Evolutionary conservation across 2,888 invertebrate species (phyloP), one percentile per base, ranked within the genome.

Genomic region (Carabus problematicus): DNA sequence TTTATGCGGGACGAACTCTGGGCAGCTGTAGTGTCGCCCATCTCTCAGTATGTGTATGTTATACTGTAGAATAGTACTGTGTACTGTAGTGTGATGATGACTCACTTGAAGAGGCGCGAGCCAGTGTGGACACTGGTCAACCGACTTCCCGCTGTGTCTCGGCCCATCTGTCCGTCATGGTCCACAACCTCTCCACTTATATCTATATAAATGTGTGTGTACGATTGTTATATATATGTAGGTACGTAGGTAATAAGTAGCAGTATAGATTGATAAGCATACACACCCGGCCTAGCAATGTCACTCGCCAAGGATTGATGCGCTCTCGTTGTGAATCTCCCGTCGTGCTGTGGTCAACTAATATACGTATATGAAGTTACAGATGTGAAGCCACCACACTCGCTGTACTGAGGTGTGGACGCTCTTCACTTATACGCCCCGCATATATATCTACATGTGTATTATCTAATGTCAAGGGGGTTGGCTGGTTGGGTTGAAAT

Each of bases 51-150:
- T 29, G 29, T 29, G 3, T 29, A 29, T 29, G 29, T 29, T 29
- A 6, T 29, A 29, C 29, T 29, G 29, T 29, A 29, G 29, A 29
- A 6, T 29, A 29, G 29, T 29, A 29, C 29, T 29, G 29, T 29
- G 29, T 29, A 29, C 42, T 12, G 16, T 58, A 41, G 42, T 43
- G 58, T 47, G 62, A 63, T 52, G 52, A 52, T 63, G 62, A 63
- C 62, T 63, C 62, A 63, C 52, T 52, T 52, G 52, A 19, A 19
- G 52, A 63, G 62, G 62, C 62, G 62, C 62, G 62, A 63, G 40
- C 8, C 12, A 39, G 19, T n/a, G 56, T 56, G 56, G 56, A 39
- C 56, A 56, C 56, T 64, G 62, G 62, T 62, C 62, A 62, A 52
- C 54, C 54, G 54, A 64, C 64, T 56, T 43, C 54, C 64, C 45